Conservation (phyloP, 1,140 invertebrate species). For the Pseudoatta argentina region DNA sequence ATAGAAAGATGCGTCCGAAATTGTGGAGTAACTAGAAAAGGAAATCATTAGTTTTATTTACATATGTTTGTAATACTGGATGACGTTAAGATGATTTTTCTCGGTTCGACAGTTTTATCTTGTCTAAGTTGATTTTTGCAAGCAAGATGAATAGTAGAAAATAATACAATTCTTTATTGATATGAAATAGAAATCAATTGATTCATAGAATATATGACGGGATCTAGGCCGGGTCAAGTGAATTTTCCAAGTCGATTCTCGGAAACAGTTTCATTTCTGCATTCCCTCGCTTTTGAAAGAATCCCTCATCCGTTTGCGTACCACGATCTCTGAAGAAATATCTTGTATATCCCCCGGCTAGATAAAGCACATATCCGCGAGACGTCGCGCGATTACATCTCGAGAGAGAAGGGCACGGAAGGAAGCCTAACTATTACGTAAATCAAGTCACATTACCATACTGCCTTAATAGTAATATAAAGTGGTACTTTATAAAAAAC, state of each 20-base stretch:
- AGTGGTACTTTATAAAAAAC: slow-evolving; percentile 73
- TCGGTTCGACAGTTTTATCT: not conserved
- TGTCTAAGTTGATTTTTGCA: not conserved
- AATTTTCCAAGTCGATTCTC: slow-evolving; percentile 19
- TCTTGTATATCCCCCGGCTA: slow-evolving; percentile 5
- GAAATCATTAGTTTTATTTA: not conserved
- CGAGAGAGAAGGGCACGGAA: slow-evolving; percentile 17
- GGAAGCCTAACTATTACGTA: slow-evolving; percentile 69
- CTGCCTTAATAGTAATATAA: slow-evolving; percentile 83
- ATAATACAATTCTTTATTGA: not conserved
- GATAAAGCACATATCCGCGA: slow-evolving; percentile 71
- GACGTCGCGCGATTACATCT: slow-evolving; percentile 53
- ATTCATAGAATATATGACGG: too few relatives aligned
- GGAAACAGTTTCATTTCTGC: not conserved
- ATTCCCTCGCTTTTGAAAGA: not conserved
- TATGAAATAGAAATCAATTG: not conserved
- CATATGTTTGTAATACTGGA: not conserved
- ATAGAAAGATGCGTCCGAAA: not conserved
- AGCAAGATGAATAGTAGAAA: not conserved
- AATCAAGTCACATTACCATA: slow-evolving; percentile 82
- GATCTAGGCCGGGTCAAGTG: not conserved
- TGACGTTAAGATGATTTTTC: not conserved
- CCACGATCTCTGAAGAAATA: not conserved
- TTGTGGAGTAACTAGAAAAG: not conserved
- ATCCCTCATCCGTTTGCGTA: not conserved